A percentile compares a stretch with the other conserved stretches of the same genome.
phyloP scores from a whole-genome alignment of 2,888 invertebrate genomes.

The Siphonodentalium dalli region DNA sequence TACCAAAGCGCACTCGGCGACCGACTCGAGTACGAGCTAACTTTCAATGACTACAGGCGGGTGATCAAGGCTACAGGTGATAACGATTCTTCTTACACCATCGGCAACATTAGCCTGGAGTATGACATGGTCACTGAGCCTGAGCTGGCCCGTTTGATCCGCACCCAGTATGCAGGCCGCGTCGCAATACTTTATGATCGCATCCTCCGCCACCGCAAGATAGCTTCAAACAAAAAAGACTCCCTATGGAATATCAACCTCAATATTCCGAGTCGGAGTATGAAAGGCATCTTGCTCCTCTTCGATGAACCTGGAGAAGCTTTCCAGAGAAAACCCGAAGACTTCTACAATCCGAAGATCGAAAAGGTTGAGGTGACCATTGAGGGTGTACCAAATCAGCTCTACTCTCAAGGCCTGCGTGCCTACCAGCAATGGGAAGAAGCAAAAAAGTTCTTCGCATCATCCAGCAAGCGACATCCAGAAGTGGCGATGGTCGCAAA shows the following conservation, averaged over 20 bases:
- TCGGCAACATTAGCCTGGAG: conserved; percentile 30
- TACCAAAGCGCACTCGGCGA: too few species aligned
- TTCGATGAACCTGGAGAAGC: conserved; percentile 22
- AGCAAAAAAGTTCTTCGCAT: conserved; percentile 20
- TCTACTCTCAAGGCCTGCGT: conserved; percentile 31
- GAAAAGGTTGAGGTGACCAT: conserved; percentile 28
- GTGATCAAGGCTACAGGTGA: conserved; percentile 25
- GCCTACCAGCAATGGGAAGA: conserved; percentile 34
- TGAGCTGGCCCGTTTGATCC: conserved; percentile 25
- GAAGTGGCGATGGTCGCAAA: conserved; percentile 14
- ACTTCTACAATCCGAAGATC: conserved; percentile 29
- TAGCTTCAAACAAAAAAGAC: conserved; percentile 26
- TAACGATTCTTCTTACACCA: conserved; percentile 16
- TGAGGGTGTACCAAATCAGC: conserved; percentile 31
- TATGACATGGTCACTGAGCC: conserved; percentile 27
- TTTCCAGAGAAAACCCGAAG: conserved; percentile 6
- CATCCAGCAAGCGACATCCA: conserved; percentile 8
- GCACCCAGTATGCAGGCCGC: conserved; percentile 12
- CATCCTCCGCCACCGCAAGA: conserved; percentile 26
- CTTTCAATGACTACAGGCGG: too few species aligned
- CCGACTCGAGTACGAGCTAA: too few species aligned
- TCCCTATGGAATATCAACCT: conserved; percentile 31
- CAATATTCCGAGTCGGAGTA: conserved; percentile 28
- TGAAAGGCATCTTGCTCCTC: conserved; percentile 32
- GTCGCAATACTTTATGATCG: conserved; percentile 28